phyloP scores from a whole-genome alignment of 2,113 vertebrate genomes.

The Phylloscopus trochiloides region DNA sequence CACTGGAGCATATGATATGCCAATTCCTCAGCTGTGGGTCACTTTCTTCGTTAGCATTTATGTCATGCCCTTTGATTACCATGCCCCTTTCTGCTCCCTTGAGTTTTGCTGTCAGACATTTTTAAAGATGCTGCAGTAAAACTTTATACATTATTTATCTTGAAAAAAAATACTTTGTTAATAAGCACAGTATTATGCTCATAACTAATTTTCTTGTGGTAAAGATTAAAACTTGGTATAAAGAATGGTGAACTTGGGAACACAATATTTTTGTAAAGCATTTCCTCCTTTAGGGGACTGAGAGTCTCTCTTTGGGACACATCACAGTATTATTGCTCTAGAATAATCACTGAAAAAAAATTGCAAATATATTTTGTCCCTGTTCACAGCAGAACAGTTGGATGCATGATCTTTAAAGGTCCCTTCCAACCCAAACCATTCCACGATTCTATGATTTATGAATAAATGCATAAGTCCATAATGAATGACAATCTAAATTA shows the following conservation, averaged over 20 bases:
- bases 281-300: background rate
- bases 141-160: background rate
- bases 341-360: background rate
- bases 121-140: background rate
- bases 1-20: background rate
- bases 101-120: background rate
- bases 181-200: background rate
- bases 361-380: background rate
- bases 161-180: background rate
- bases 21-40: background rate
- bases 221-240: background rate
- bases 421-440: background rate
- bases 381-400: background rate
- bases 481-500: background rate
- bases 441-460: background rate
- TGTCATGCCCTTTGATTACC: background rate
- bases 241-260: background rate
- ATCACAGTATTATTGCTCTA: background rate
- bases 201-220: background rate
- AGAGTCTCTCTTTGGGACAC: background rate
- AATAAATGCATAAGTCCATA: background rate
- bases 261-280: background rate
- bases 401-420: background rate
- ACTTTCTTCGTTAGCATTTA: background rate
- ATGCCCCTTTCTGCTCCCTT: background rate